Conservation (phyloP, 2,797 vertebrate genomes). For the Paramormyrops hopkinsi region DNA sequence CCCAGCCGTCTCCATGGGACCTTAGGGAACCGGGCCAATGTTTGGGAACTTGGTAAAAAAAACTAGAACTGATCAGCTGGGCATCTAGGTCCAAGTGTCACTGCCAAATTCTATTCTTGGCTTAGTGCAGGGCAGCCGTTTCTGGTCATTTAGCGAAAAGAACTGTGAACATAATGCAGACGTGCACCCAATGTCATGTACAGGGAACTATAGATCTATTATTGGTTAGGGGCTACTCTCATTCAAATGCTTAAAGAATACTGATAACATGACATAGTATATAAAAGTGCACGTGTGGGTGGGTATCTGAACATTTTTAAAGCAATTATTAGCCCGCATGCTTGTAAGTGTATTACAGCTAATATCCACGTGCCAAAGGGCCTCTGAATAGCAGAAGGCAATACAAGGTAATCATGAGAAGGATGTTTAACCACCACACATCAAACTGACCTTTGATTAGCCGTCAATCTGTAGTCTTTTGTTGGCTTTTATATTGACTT, state of each 20-base stretch:
- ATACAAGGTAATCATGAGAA: not conserved
- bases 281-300: not conserved
- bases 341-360: not conserved
- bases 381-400: not conserved
- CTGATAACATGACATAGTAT: not conserved
- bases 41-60: not conserved
- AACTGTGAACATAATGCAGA: not conserved
- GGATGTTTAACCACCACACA: not conserved
- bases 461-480: not conserved
- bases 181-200: not conserved
- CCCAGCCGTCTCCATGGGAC: not conserved
- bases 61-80: not conserved
- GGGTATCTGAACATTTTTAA: not conserved
- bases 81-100: not conserved
- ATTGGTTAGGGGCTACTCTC: not conserved
- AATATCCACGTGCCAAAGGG: not conserved
- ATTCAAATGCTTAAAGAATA: not conserved
- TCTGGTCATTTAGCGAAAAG: not conserved
- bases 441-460: not conserved
- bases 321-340: not conserved
- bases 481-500: not conserved
- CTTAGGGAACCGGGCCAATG: not conserved
- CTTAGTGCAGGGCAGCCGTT: not conserved
- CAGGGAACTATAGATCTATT: not conserved
- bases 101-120: not conserved